These are phyloP conservation scores for Lacerta viridis DNA, from an alignment of 2,797 vertebrate genomes.

Conservation along the genomic window DNA sequence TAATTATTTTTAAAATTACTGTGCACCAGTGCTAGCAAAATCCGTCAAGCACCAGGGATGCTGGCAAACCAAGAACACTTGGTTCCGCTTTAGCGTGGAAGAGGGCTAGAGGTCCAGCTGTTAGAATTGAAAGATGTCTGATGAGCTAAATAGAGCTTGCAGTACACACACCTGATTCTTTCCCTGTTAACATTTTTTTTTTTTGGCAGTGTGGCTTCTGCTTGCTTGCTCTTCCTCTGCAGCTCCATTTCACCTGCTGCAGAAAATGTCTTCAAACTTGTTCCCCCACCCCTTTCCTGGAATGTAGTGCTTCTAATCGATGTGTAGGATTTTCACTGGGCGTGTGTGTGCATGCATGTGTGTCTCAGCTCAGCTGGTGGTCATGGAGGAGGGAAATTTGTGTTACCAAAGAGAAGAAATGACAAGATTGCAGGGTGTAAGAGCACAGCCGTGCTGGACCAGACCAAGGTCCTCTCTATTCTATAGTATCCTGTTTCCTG, in stretches of 20 bases:
- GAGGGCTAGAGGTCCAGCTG: slow-evolving; percentile 1
- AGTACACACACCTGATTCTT: neutral
- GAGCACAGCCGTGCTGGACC: neutral
- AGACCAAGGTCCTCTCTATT: neutral
- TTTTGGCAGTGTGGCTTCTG: neutral
- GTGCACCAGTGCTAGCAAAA: slow-evolving; percentile 29
- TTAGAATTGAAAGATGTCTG: slow-evolving; percentile 30
- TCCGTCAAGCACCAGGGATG: slow-evolving; percentile 13
- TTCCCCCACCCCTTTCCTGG: neutral
- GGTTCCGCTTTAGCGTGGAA: neutral
- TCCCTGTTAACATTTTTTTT: slow-evolving; percentile 12
- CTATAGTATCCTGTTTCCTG: neutral
- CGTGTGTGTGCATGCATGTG: neutral
- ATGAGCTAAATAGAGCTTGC: slow-evolving; percentile 13
- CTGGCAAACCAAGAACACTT: slow-evolving; percentile 17
- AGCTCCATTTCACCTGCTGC: slow-evolving; percentile 46
- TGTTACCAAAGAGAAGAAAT: neutral
- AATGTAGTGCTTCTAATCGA: neutral
- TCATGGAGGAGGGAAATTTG: neutral
- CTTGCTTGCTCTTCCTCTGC: neutral
- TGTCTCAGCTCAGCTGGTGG: slow-evolving; percentile 13
- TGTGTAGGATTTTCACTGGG: neutral
- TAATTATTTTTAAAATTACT: neutral
- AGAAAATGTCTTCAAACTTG: slow-evolving; percentile 13
- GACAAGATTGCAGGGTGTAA: neutral